A percentile compares a stretch with the other conserved stretches of the same genome.
Conservation (phyloP, 2,888 invertebrate genomes). For the Phorcus lineatus region DNA sequence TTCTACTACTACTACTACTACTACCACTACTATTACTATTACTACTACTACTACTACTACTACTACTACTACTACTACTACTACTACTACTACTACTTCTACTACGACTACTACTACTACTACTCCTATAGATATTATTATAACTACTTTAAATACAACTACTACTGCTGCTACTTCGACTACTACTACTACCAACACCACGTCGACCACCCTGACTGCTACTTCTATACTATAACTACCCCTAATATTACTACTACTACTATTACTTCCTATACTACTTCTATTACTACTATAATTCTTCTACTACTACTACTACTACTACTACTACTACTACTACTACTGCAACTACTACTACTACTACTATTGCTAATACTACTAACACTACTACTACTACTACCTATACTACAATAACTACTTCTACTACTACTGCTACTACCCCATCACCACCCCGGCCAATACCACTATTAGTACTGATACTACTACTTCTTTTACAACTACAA, state of each 20-base stretch:
- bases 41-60: not conserved
- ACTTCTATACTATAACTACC: conserved; percentile 1
- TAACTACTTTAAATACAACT: too few species aligned
- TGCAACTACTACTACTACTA: not conserved
- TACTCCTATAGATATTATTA: not conserved
- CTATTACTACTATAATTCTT: not conserved
- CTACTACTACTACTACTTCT: not conserved
- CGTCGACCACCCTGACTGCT: not conserved
- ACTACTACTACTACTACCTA: too few species aligned
- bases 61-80: not conserved
- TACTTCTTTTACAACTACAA: not conserved
- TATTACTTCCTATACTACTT: not conserved
- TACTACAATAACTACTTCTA: too few species aligned
- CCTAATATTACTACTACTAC: not conserved
- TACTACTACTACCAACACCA: not conserved
- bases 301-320: not conserved
- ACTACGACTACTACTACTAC: not conserved
- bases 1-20: not conserved
- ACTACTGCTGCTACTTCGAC: not conserved
- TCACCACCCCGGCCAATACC: not conserved
- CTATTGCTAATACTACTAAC: too few species aligned
- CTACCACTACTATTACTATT: not conserved
- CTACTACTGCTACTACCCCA: not conserved
- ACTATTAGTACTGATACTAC: not conserved
- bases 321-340: not conserved